Base-by-base conservation (phyloP, 2,113 vertebrate genomes). In the Ancistrus triradiatus region DNA sequence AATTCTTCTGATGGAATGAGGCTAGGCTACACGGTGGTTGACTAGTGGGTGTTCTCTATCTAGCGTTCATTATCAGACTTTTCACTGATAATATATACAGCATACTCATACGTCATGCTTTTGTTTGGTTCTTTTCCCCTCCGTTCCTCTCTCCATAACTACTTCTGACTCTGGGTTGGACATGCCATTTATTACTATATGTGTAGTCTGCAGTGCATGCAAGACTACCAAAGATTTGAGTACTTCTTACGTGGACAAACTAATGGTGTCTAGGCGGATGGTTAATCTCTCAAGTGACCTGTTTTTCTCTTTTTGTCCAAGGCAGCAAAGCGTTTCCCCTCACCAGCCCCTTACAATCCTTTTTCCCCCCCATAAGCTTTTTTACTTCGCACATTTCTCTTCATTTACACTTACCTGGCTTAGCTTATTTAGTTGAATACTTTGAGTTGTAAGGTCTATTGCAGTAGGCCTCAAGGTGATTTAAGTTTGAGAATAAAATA, bases 401-500 rank as follows among this genome's bases (percentile, higher is more conserved):
- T 31, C 10, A 64, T 59, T 59, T 52, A 53, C 9, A 48, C 33
- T 15, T 19, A 52, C 51, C 47, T 44, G 53, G 65, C 31, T 47
- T 59, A 27, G 13, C 55, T 65, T 65, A 61, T 48, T 50, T 69
- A 17, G n/a, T 33, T 55, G n/a, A n/a, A n/a, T 15, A 47, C 55
- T 55, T 37, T 57, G 60, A 37, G 43, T 7, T 53, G 59, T 53
- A 48, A 53, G 48, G 50, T 52, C 38, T 58, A 57, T 67, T 67
- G 59, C 51, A 43, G 31, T 40, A 56, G 59, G 52, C 51, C 51
- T 69, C 25, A 25, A 28, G 59, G 31, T 61, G 38, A 56, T 49
- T 60, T 64, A 44, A 52, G 56, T 72, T 66, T 53, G 43, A 59
- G 63, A 63, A 63, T 72, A 59, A 65, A 51, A 55, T 27, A 42